Percentiles rank a stretch among this genome's conserved stretches.
Evolutionary conservation across 2,113 vertebrate genomes (phyloP).

Genomic region (Scartelaos histophorus): DNA sequence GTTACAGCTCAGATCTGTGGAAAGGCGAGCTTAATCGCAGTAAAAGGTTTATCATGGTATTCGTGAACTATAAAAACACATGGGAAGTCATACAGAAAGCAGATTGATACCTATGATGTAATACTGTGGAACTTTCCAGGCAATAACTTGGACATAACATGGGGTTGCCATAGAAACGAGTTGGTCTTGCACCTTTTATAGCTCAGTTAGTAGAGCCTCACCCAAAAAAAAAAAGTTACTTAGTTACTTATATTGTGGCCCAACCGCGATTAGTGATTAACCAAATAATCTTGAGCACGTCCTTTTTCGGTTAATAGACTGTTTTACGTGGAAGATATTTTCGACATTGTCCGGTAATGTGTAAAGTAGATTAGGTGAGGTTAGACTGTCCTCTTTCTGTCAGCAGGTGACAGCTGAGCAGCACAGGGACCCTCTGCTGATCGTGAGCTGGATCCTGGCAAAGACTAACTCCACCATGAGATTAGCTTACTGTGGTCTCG

Average conservation of each 20-base stretch:
- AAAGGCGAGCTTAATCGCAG: no score
- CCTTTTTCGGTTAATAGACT: background rate
- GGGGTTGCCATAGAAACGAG: no score
- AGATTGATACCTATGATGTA: no score
- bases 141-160: no score
- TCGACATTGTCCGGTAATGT: background rate
- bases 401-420: background rate
- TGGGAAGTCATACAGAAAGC: no score
- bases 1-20: no score
- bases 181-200: no score
- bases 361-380: background rate
- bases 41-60: no score
- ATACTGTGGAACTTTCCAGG: no score
- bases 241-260: background rate
- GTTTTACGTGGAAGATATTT: background rate
- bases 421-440: background rate
- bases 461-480: background rate
- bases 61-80: no score
- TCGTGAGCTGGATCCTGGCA: background rate
- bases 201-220: no score
- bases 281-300: background rate
- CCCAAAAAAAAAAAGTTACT: no score
- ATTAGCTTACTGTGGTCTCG: background rate
- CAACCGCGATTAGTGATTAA: background rate
- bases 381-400: background rate